A percentile compares a stretch with the other conserved stretches of the same genome.
phyloP scores from a whole-genome alignment of 2,888 invertebrate species.

The Charanyca ferruginea region DNA sequence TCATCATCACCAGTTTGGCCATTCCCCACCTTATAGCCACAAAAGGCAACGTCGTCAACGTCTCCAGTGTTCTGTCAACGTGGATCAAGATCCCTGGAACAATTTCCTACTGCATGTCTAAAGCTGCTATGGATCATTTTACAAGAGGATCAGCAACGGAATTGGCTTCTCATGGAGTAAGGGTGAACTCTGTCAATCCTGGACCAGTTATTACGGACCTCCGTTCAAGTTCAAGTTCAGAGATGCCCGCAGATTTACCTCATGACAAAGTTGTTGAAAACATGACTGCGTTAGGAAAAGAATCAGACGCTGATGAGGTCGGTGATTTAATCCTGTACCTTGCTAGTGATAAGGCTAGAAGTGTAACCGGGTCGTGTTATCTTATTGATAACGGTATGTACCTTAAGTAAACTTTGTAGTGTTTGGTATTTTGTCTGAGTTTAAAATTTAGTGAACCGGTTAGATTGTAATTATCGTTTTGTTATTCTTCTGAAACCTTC shows the following conservation, averaged over 20 bases:
- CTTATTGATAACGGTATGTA: constrained; percentile 39
- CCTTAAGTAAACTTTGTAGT: constrained; percentile 10
- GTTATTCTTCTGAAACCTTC: too few species aligned
- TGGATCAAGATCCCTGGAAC: constrained; percentile 91
- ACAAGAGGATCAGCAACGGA: constrained; percentile 89
- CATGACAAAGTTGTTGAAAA: not conserved
- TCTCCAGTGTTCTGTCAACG: constrained; percentile 62
- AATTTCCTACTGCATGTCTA: constrained; percentile 63
- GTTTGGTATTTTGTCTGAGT: not conserved
- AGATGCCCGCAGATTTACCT: not conserved
- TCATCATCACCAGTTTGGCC: constrained; percentile 63
- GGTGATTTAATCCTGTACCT: constrained; percentile 62
- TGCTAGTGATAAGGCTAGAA: constrained; percentile 46
- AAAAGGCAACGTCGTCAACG: constrained; percentile 70
- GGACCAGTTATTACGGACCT: constrained; percentile 84
- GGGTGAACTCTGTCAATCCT: constrained; percentile 88
- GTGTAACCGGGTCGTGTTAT: constrained; percentile 39
- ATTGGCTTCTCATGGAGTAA: constrained; percentile 93
- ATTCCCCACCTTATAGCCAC: constrained; percentile 63
- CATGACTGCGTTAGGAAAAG: constrained; percentile 21
- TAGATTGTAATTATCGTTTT: too few species aligned
- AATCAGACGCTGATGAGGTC: constrained; percentile 39
- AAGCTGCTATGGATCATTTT: constrained; percentile 72
- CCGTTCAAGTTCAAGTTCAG: constrained; percentile 72
- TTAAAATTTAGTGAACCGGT: too few species aligned